These are phyloP conservation scores for Lapara coniferarum DNA, from an alignment of 2,888 invertebrate species.

Conservation along the genomic window DNA sequence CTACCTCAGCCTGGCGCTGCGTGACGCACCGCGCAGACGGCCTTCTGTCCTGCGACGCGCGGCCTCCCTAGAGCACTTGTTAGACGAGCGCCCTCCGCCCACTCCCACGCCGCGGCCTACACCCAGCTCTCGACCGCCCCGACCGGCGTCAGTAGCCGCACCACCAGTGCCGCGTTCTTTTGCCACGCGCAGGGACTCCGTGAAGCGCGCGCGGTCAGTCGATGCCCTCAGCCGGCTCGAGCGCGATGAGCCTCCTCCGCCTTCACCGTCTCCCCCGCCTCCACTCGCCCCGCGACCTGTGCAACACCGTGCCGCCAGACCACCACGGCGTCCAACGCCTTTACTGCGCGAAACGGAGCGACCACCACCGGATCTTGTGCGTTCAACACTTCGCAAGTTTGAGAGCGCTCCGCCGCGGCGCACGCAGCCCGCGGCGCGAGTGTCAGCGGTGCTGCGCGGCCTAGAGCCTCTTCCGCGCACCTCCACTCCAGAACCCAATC, in stretches of 20 bases:
- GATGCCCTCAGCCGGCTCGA: slow-evolving; percentile 90
- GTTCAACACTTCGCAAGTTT: slow-evolving; percentile 92
- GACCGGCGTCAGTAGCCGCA: slow-evolving; percentile 60
- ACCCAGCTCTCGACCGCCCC: slow-evolving; percentile 46
- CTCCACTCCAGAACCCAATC: slow-evolving; percentile 64
- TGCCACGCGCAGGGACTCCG: slow-evolving; percentile 82
- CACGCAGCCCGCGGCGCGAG: slow-evolving; percentile 78
- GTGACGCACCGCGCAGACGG: slow-evolving; percentile 87
- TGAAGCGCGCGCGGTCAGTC: slow-evolving; percentile 93
- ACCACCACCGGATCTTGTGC: slow-evolving; percentile 95
- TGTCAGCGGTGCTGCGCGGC: slow-evolving; percentile 67
- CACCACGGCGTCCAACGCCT: slow-evolving; percentile 77
- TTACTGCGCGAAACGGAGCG: slow-evolving; percentile 80
- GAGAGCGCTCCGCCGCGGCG: slow-evolving; percentile 86
- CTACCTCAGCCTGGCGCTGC: slow-evolving; percentile 92
- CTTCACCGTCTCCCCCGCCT: slow-evolving; percentile 68
- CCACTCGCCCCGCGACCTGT: slow-evolving; percentile 59
- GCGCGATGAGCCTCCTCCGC: slow-evolving; percentile 85
- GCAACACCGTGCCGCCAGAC: slow-evolving; percentile 73
- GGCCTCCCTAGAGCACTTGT: slow-evolving; percentile 92
- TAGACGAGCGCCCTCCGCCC: slow-evolving; percentile 85
- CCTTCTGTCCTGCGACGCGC: slow-evolving; percentile 91
- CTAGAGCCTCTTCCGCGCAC: slow-evolving; percentile 61
- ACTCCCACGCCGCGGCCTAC: slow-evolving; percentile 51
- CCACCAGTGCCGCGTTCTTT: slow-evolving; percentile 48